phyloP scores from a whole-genome alignment of 1,140 invertebrate species.

The Anagrus nilaparvatae region DNA sequence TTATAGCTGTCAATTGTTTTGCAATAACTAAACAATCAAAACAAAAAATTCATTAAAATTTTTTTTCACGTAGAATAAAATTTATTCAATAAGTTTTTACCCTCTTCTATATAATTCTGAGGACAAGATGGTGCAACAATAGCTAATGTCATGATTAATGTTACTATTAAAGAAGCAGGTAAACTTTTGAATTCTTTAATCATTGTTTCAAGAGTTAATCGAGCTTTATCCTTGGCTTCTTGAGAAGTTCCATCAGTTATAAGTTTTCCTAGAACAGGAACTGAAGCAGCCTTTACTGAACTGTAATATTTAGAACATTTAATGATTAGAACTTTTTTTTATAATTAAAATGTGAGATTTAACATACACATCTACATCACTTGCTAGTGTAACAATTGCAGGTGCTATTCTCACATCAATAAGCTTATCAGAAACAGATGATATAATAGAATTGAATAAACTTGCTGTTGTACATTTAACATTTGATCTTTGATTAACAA shows the following conservation, averaged over 20 bases:
- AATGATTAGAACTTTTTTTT: constrained; percentile 2
- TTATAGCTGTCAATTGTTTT: constrained; percentile 49
- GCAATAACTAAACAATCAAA: constrained; percentile 46
- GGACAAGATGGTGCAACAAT: constrained; percentile 43
- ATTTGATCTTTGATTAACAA: constrained; percentile 52
- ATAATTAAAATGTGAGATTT: constrained; percentile 1
- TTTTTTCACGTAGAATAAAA: background rate
- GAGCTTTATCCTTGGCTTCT: constrained; percentile 58
- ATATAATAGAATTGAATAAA: constrained; percentile 51
- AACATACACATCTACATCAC: constrained; percentile 57
- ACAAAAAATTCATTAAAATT: constrained; percentile 1
- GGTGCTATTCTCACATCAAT: constrained; percentile 52
- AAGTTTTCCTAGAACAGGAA: constrained; percentile 54
- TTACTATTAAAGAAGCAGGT: constrained; percentile 36
- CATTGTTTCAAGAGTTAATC: constrained; percentile 61
- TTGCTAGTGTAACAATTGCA: constrained; percentile 60
- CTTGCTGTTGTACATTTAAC: constrained; percentile 50
- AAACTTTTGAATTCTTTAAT: constrained; percentile 30
- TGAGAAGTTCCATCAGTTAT: constrained; percentile 47
- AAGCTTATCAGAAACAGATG: constrained; percentile 46
- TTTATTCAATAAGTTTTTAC: constrained; percentile 25
- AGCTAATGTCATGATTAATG: constrained; percentile 43
- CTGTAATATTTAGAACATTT: constrained; percentile 31
- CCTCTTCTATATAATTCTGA: constrained; percentile 46
- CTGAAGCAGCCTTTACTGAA: constrained; percentile 51